These are phyloP conservation scores for Narcine bancroftii DNA, from an alignment of 2,113 vertebrate species.

Conservation along the genomic window DNA sequence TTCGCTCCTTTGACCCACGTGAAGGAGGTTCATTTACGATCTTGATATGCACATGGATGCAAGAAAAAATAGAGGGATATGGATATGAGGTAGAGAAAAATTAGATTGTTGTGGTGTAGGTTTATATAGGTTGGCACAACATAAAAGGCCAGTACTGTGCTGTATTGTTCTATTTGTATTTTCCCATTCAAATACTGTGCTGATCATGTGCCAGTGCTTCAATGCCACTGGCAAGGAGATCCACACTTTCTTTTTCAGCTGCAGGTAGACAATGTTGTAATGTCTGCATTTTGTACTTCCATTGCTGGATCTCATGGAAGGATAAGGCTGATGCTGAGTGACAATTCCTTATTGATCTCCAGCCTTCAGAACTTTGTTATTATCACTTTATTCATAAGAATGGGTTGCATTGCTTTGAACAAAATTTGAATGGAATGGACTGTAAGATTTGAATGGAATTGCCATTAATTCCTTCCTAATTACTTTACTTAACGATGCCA, in stretches of 20 bases:
- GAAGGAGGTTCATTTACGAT: too few species aligned
- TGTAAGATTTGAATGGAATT: not conserved
- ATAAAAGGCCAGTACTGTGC: too few species aligned
- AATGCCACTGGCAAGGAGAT: too few species aligned
- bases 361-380: not conserved
- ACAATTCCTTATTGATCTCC: not conserved
- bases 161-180: too few species aligned
- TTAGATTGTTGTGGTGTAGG: too few species aligned
- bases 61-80: too few species aligned
- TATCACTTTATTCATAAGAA: not conserved
- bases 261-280: too few species aligned
- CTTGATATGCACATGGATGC: too few species aligned
- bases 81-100: too few species aligned
- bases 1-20: not conserved
- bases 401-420: not conserved
- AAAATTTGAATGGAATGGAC: not conserved
- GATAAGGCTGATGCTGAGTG: not conserved
- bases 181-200: too few species aligned
- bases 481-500: not conserved
- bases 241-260: not conserved
- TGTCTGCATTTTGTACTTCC: not conserved
- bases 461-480: not conserved
- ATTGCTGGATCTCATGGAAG: not conserved
- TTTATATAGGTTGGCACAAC: too few species aligned
- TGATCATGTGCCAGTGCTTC: too few species aligned